Conservation (phyloP, 1,140 invertebrate genomes). For the Coelopa frigida region DNA sequence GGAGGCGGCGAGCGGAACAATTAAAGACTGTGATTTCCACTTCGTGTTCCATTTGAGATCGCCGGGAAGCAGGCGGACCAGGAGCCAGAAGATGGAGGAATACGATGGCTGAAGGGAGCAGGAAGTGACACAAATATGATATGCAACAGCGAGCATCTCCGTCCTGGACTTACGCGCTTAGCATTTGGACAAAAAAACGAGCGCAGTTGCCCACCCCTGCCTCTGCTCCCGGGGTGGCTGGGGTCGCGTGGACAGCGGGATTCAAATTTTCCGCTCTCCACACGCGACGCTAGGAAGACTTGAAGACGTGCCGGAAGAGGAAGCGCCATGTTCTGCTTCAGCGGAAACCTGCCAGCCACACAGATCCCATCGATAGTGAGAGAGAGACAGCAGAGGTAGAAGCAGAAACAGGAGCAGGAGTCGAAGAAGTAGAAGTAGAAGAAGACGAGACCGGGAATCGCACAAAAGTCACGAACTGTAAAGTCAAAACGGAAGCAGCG, state of each 20-base stretch:
- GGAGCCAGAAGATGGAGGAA: background rate
- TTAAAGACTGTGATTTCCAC: background rate
- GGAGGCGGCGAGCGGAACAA: background rate
- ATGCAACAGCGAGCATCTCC: no score
- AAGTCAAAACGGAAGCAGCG: conserved; percentile 12
- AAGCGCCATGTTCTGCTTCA: no score
- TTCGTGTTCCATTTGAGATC: background rate
- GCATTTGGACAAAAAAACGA: conserved; percentile 3
- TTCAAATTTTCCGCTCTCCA: no score
- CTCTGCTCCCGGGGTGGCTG: no score
- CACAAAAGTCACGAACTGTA: conserved; percentile 14
- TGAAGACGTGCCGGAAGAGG: no score
- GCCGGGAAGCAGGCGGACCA: background rate
- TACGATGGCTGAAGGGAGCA: background rate
- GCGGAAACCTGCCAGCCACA: no score
- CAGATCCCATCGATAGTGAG: no score
- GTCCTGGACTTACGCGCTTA: no score
- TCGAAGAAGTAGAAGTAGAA: background rate
- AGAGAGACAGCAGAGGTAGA: no score
- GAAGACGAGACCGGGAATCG: conserved; percentile 4
- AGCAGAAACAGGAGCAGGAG: conserved; percentile 7
- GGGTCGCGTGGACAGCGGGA: no score
- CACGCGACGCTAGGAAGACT: no score
- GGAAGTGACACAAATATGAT: background rate
- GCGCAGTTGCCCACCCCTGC: no score